phyloP scores from a whole-genome alignment of 2,113 vertebrate genomes.

The Zosterops hypoxanthus region DNA sequence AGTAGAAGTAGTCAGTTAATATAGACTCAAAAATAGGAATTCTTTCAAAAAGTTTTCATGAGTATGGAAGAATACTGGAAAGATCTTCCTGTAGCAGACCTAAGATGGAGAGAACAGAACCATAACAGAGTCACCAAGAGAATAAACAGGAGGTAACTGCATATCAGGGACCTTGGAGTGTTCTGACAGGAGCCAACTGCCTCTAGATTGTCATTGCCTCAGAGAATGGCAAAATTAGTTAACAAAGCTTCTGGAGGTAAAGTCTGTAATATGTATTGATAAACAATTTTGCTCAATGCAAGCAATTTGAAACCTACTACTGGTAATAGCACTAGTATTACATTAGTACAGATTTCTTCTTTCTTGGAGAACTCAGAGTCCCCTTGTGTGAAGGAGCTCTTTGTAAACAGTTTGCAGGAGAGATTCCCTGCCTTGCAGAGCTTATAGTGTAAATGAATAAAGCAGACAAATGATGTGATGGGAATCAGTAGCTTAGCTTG shows the following conservation, averaged over 20 bases:
- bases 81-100: neutral
- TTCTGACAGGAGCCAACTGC: neutral
- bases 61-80: neutral
- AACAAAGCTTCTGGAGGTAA: neutral
- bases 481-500: neutral
- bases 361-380: neutral
- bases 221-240: neutral
- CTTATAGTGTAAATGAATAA: neutral
- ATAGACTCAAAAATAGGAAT: neutral
- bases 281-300: neutral
- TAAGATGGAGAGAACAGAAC: neutral
- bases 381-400: neutral
- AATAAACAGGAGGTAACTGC: neutral
- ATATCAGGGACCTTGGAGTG: neutral
- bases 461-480: neutral
- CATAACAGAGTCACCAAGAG: neutral
- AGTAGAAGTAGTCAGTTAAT: constrained; percentile 12
- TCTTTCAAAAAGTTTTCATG: neutral
- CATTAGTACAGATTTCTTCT: neutral
- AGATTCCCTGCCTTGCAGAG: neutral
- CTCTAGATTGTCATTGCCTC: neutral
- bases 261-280: neutral
- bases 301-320: neutral
- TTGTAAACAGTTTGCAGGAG: neutral
- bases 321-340: neutral